Evolutionary conservation across 1,140 invertebrate species (phyloP).

Genomic region (Zophobas morio): DNA sequence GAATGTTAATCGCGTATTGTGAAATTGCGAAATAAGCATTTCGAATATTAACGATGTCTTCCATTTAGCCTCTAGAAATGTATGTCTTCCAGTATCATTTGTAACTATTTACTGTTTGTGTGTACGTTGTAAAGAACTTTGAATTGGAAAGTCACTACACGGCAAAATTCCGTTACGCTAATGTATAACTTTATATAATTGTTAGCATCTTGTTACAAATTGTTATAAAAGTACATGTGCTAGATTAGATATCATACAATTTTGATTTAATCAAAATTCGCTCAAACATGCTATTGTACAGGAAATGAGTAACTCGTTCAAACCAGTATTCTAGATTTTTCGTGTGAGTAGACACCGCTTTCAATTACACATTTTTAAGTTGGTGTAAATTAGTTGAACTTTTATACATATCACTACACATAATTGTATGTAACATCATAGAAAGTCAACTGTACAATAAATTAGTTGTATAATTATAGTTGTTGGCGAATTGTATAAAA

Average conservation of each 20-base stretch:
- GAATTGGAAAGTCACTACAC: conserved; percentile 15
- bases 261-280: background rate
- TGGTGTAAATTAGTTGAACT: conserved; percentile 18
- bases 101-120: conserved; percentile 43
- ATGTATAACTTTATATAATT: conserved; percentile 44
- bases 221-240: conserved; percentile 39
- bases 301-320: background rate
- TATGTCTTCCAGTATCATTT: conserved; percentile 47
- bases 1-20: background rate
- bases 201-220: conserved; percentile 45
- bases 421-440: conserved; percentile 28
- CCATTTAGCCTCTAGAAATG: conserved; percentile 41
- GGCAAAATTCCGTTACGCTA: conserved; percentile 36
- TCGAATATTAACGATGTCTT: conserved; percentile 43
- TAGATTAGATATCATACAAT: background rate
- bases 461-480: conserved; percentile 37
- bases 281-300: background rate
- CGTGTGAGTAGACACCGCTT: background rate
- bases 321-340: background rate
- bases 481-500: conserved; percentile 48
- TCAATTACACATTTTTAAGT: background rate
- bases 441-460: conserved; percentile 45
- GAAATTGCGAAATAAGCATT: background rate
- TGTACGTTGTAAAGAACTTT: conserved; percentile 30
- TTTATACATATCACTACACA: conserved; percentile 48